Base-by-base conservation (phyloP, 2,888 invertebrate species). In the Pachycephus smyrnensis region DNA sequence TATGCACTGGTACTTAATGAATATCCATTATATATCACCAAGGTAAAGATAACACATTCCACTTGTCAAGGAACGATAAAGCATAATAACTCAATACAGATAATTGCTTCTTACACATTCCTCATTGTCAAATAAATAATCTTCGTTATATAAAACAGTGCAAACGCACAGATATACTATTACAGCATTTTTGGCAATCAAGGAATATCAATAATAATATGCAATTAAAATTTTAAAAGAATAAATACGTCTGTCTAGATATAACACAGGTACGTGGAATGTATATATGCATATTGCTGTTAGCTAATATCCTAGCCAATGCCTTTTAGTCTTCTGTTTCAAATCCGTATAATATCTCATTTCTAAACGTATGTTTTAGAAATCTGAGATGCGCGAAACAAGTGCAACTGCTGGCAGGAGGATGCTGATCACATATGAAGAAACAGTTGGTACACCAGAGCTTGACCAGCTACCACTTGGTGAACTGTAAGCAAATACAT, bases 401-500 rank as follows among this genome's bases (percentile, higher is more conserved):
- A 33, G 15, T 71, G 71, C 71, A 71, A 30, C 31, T 12, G 33
- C 71, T 30, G 71, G 31, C 11, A 33, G 31, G 3, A 71, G 71
- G 36, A 77, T 31, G 75, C 75, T 33, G 31, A 75, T 31, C 32
- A 77, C 73, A 4, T 79, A 68, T 69, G 55, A 55, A 2, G 81
- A 35, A 33, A 81, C 31, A 35, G 71, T 73, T 15, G 68, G 37
- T 55, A 75, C 3, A 73, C 81, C 80, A 55, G 85, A 81, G 77
- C 68, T 80, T 31, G 80, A 78, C 85, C 84, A 82, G 76, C 79
- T 80, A 73, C 77, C 82, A 71, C 78, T 75, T 33, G 86, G 85
- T 75, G 86, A 87, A 78, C 88, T 88, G 81, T 74, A 83, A 86
- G 78, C 82, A 84, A 68, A 80, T 71, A 77, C 68, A 77, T 73